Base-by-base conservation (phyloP, 2,888 invertebrate genomes). In the Yponomeuta malinellus region DNA sequence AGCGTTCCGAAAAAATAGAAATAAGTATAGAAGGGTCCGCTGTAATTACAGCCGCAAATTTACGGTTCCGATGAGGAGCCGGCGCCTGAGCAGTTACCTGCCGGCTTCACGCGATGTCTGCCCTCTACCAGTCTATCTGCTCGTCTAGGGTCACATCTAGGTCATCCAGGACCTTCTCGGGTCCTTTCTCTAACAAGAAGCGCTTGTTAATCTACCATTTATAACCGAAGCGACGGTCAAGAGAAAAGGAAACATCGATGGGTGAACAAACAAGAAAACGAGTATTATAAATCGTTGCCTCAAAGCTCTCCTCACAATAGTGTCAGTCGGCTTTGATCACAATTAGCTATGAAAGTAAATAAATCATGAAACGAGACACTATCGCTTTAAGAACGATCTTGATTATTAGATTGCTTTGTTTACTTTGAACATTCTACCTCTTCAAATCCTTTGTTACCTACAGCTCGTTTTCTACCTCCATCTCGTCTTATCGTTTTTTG, bases 21-120 rank as follows among this genome's bases (percentile, higher is more conserved):
- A 90, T 91, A 92, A 92, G 90, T 91, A 92, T 90, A 89, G 91
- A 90, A 90, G 92, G 92, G 92, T 89, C 92, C 86, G 90, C 88
- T 91, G 90, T 92, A 92, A 92, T 92, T 92, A 92, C 89, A 90
- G 89, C 83, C 89, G 87, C 86, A 91, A 91, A 92, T 91, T 90
- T 91, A 87, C 85, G 91, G 92, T 90, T 90, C 86, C 87, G 89
- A 85, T 89, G 81, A 87, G 33, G 83, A 83, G 79, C 66, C 84
- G 92, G 92, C 91, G 92, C 91, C 92, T 85, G 69, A 43, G 48
- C 83, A 84, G 84, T 78, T 85, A 88, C 90, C 90, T 89, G 88
- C 23, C n/a, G 79, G 72, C 78, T 80, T 82, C 88, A 89, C 88
- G 87, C 87, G 82, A 88, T 81, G 79, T 77, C 73, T 77, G 77